Conservation (phyloP, 2,888 invertebrate species). For the Drosophila paramelanica region DNA sequence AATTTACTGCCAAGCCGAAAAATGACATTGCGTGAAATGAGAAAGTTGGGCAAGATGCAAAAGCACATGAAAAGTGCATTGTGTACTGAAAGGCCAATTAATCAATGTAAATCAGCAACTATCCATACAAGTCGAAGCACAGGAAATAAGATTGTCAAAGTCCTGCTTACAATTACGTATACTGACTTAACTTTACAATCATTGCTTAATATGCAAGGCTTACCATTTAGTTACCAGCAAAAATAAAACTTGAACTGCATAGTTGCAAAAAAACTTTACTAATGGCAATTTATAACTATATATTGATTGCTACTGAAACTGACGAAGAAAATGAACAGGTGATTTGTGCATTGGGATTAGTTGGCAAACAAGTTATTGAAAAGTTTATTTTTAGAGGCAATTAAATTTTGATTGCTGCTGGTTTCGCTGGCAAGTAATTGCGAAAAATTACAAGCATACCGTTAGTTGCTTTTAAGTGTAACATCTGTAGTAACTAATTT, state of each 20-base stretch:
- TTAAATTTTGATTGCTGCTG: constrained; percentile 22
- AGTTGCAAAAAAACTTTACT: constrained; percentile 30
- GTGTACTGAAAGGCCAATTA: constrained; percentile 36
- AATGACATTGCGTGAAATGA: constrained; percentile 57
- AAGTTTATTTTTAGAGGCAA: constrained; percentile 20
- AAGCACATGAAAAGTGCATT: constrained; percentile 30
- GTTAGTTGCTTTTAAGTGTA: constrained; percentile 8
- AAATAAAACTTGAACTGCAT: constrained; percentile 10
- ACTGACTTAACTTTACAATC: constrained; percentile 17
- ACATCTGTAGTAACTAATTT: constrained; percentile 1
- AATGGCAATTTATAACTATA: constrained; percentile 34
- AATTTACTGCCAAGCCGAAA: constrained; percentile 32
- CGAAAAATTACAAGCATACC: neutral
- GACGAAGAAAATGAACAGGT: constrained; percentile 16
- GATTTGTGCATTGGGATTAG: constrained; percentile 15
- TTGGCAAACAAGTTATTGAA: constrained; percentile 14
- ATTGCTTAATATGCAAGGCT: neutral
- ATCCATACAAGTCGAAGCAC: neutral
- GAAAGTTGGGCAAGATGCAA: constrained; percentile 4
- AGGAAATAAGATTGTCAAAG: neutral
- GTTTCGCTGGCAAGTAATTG: neutral
- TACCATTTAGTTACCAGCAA: constrained; percentile 1
- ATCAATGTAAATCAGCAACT: constrained; percentile 21
- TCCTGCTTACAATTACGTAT: constrained; percentile 7
- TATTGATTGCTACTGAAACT: constrained; percentile 23